phyloP scores from a whole-genome alignment of 1,140 invertebrate genomes.

The Portunus trituberculatus region DNA sequence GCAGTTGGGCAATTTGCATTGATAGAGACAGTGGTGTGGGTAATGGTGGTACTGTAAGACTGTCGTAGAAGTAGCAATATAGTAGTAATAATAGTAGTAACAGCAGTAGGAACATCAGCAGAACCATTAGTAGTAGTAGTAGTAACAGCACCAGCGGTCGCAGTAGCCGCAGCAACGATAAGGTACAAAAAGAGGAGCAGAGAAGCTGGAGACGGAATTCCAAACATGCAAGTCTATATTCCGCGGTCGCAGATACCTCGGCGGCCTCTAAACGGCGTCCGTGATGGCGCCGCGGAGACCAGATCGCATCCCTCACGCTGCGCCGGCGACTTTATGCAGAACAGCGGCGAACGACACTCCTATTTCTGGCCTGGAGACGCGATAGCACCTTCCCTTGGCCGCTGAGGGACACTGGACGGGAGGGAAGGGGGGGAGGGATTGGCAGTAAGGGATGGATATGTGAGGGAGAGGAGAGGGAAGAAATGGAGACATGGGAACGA shows the following conservation, averaged over 20 bases:
- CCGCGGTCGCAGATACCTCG: not conserved
- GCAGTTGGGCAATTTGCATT: too few species aligned
- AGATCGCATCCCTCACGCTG: not conserved
- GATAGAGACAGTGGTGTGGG: too few species aligned
- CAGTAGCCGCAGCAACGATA: too few species aligned
- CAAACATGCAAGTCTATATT: not conserved
- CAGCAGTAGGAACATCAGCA: too few species aligned
- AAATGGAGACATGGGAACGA: too few species aligned
- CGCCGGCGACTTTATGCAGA: conserved; percentile 7
- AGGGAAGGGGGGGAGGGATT: not conserved
- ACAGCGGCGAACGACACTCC: not conserved
- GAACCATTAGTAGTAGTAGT: too few species aligned
- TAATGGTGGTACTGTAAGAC: too few species aligned
- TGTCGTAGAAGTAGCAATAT: too few species aligned
- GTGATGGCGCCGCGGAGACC: not conserved
- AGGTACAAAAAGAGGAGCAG: too few species aligned
- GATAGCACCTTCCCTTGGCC: conserved; percentile 7
- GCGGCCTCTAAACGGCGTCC: not conserved
- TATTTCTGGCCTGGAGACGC: not conserved
- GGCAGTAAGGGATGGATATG: not conserved
- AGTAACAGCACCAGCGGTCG: too few species aligned
- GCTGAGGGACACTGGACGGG: not conserved
- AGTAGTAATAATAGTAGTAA: too few species aligned
- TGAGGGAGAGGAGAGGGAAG: not conserved
- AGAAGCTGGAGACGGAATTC: not conserved